Evolutionary conservation across 2,888 invertebrate species (phyloP).

Genomic region (Camptogramma bilineatum): DNA sequence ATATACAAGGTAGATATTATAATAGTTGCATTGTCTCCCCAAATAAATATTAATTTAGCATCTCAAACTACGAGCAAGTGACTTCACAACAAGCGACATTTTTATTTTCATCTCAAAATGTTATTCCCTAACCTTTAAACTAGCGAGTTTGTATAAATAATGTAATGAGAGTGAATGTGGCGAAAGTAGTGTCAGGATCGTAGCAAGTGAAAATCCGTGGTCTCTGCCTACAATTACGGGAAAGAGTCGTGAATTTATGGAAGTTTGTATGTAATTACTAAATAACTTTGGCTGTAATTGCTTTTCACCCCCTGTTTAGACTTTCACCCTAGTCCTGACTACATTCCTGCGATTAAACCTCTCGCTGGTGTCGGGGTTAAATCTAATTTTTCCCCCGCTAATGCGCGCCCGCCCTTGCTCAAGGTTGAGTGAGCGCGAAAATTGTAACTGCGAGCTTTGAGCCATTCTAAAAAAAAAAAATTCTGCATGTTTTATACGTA

Average conservation of each 20-base stretch:
- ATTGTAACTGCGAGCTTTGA: conserved; percentile 65
- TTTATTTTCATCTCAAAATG: no score
- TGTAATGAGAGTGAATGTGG: no score
- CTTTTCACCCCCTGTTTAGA: not conserved
- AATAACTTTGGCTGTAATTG: not conserved
- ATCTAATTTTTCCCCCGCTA: conserved; percentile 81
- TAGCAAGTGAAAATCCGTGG: no score
- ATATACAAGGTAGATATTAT: no score
- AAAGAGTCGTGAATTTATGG: not conserved
- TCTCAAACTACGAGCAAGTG: no score
- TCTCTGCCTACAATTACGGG: no score
- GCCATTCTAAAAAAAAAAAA: conserved; percentile 48
- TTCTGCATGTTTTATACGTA: conserved; percentile 42
- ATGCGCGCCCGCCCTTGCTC: conserved; percentile 66
- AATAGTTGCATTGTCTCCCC: no score
- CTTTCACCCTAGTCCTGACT: conserved; percentile 13
- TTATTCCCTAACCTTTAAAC: no score
- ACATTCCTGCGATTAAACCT: conserved; percentile 55
- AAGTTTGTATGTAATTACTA: not conserved
- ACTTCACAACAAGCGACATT: no score
- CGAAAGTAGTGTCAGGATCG: no score
- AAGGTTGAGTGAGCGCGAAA: conserved; percentile 76
- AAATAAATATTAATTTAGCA: no score
- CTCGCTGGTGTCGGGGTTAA: conserved; percentile 73
- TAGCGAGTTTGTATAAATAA: no score